phyloP scores from a whole-genome alignment of 2,888 invertebrate species.

The Camptogramma bilineatum region DNA sequence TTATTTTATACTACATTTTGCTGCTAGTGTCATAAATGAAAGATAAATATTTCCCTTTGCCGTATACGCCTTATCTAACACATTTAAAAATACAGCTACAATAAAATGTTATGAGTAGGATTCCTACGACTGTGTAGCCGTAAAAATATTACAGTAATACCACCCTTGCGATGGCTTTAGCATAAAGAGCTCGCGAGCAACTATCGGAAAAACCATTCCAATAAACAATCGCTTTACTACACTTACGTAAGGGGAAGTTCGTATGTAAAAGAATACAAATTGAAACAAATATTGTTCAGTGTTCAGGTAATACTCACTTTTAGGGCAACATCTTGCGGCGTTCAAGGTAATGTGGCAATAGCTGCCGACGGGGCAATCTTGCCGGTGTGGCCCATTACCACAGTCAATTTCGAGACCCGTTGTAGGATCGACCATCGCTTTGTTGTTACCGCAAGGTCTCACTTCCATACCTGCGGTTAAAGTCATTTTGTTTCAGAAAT shows the following conservation, averaged over 20 bases:
- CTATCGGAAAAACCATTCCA: conserved; percentile 42
- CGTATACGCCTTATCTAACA: conserved; percentile 23
- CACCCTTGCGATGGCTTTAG: conserved; percentile 34
- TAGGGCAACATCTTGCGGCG: conserved; percentile 94
- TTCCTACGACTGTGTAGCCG: conserved; percentile 32
- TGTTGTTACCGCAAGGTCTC: conserved; percentile 92
- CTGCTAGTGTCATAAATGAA: conserved; percentile 4
- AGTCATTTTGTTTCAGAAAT: conserved; percentile 44
- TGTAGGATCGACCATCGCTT: conserved; percentile 89
- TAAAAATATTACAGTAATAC: conserved; percentile 38
- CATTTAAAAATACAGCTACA: conserved; percentile 33
- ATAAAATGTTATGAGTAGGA: conserved; percentile 39
- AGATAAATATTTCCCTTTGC: conserved; percentile 8
- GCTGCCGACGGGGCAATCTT: conserved; percentile 93
- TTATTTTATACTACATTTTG: neutral
- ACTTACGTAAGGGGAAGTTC: conserved; percentile 37
- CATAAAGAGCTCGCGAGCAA: conserved; percentile 36
- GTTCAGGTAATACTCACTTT: conserved; percentile 85
- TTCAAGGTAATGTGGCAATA: conserved; percentile 94
- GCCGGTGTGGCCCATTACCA: conserved; percentile 91
- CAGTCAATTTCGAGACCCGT: conserved; percentile 93
- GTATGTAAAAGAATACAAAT: conserved; percentile 46
- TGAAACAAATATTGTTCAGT: conserved; percentile 44
- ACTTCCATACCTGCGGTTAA: conserved; percentile 89
- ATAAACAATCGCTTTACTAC: conserved; percentile 43